Evolutionary conservation across 2,113 vertebrate genomes (phyloP).

Genomic region (Sander vitreus): DNA sequence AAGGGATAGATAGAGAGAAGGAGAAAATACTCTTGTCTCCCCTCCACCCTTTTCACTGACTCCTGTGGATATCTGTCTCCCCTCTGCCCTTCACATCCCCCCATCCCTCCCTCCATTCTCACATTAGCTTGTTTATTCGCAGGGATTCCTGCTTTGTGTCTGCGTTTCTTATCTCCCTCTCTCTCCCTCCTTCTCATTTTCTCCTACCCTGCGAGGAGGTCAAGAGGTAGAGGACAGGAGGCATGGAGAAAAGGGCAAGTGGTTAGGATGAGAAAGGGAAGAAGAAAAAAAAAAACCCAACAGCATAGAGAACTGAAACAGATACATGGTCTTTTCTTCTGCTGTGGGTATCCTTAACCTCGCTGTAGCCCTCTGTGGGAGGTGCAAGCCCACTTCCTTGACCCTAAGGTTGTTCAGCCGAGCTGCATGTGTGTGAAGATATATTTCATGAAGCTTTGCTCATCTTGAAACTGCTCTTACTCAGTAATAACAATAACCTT

Average conservation of each 20-base stretch:
- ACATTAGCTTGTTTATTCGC: conserved; percentile 41
- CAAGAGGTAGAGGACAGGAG: conserved; percentile 53
- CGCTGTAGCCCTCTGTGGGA: conserved; percentile 34
- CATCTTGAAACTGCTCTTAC: conserved; percentile 19
- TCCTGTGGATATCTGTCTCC: conserved; percentile 33
- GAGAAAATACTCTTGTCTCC: conserved; percentile 9
- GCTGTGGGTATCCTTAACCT: conserved; percentile 60
- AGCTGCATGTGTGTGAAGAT: conserved; percentile 22
- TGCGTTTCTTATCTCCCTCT: conserved; percentile 11
- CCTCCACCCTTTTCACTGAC: conserved; percentile 38
- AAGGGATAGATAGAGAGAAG: not conserved
- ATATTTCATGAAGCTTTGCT: conserved; percentile 9
- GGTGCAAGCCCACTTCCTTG: conserved; percentile 45
- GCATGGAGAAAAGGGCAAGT: conserved; percentile 54
- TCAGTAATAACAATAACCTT: conserved; percentile 33
- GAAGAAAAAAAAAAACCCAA: conserved; percentile 7
- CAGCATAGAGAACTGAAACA: conserved; percentile 27
- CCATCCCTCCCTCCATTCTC: conserved; percentile 18
- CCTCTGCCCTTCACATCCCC: conserved; percentile 31
- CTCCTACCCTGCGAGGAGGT: conserved; percentile 40
- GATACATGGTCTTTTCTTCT: conserved; percentile 45
- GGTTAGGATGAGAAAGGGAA: conserved; percentile 45
- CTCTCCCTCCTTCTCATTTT: conserved; percentile 32
- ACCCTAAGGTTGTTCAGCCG: conserved; percentile 47
- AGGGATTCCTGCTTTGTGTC: conserved; percentile 11